phyloP scores from a whole-genome alignment of 2,797 vertebrate genomes.

The Sebastiscus albofasciatus region DNA sequence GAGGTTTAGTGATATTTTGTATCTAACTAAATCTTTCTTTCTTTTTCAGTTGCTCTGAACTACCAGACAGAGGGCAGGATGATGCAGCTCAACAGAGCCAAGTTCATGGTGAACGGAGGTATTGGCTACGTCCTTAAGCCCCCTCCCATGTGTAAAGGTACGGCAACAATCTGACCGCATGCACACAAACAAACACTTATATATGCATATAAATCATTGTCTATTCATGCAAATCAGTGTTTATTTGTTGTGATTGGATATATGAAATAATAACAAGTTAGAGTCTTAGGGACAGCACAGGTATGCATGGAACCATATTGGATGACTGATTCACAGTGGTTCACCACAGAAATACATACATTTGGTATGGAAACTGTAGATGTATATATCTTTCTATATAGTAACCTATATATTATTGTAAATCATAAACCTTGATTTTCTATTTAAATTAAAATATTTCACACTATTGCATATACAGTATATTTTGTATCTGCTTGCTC shows the following conservation, averaged over 20 bases:
- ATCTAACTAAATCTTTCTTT: not conserved
- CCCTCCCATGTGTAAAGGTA: constrained; percentile 97
- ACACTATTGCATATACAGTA: not conserved
- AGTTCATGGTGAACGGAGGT: constrained; percentile 95
- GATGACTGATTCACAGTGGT: not conserved
- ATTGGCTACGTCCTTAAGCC: constrained; percentile 97
- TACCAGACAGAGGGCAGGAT: constrained; percentile 97
- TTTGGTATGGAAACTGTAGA: not conserved
- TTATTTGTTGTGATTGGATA: not conserved
- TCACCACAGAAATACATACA: not conserved
- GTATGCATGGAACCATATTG: not conserved
- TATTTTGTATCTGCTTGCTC: not conserved
- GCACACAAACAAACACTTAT: not conserved
- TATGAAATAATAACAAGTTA: not conserved
- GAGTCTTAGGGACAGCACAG: not conserved
- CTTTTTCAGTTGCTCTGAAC: constrained; percentile 92
- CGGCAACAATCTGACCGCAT: not conserved
- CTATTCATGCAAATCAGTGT: not conserved
- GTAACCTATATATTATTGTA: not conserved
- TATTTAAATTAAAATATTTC: not conserved
- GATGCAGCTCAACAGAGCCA: constrained; percentile 98
- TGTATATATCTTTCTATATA: not conserved
- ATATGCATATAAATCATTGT: not conserved
- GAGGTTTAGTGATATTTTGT: not conserved
- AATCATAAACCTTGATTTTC: not conserved